phyloP scores from a whole-genome alignment of 2,797 vertebrate species.

The Anguilla anguilla region DNA sequence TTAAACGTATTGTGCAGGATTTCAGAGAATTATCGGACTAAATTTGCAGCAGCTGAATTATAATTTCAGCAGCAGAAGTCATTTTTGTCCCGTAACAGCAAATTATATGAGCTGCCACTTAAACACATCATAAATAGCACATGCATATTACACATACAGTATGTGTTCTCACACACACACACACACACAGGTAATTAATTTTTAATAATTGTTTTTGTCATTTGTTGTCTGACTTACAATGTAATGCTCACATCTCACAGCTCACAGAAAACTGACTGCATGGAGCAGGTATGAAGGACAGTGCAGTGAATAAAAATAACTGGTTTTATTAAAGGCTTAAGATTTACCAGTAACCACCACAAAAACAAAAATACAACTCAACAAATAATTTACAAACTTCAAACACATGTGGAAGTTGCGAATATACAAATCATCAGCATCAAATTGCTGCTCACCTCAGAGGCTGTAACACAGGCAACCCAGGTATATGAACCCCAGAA shows the following conservation, averaged over 20 bases:
- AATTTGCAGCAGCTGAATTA: slow-evolving; percentile 28
- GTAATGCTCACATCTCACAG: too few relatives aligned
- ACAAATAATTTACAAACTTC: neutral
- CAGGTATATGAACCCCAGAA: neutral
- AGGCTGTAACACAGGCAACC: neutral
- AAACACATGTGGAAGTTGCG: neutral
- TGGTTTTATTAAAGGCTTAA: neutral
- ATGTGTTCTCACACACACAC: neutral
- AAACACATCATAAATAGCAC: neutral
- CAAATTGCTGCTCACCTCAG: neutral
- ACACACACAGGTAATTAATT: neutral
- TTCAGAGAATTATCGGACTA: slow-evolving; percentile 34
- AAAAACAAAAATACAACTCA: neutral
- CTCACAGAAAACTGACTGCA: too few relatives aligned
- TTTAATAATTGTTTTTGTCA: neutral
- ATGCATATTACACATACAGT: neutral
- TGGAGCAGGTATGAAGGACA: too few relatives aligned
- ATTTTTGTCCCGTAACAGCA: slow-evolving; percentile 30
- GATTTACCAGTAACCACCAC: neutral
- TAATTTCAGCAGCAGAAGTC: slow-evolving; percentile 12
- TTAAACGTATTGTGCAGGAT: slow-evolving; percentile 25
- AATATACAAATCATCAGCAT: neutral
- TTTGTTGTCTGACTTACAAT: neutral
- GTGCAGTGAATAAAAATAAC: too few relatives aligned
- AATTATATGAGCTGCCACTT: neutral